These are phyloP conservation scores for Euclidia mi DNA, from an alignment of 2,888 invertebrate species.

Conservation along the genomic window DNA sequence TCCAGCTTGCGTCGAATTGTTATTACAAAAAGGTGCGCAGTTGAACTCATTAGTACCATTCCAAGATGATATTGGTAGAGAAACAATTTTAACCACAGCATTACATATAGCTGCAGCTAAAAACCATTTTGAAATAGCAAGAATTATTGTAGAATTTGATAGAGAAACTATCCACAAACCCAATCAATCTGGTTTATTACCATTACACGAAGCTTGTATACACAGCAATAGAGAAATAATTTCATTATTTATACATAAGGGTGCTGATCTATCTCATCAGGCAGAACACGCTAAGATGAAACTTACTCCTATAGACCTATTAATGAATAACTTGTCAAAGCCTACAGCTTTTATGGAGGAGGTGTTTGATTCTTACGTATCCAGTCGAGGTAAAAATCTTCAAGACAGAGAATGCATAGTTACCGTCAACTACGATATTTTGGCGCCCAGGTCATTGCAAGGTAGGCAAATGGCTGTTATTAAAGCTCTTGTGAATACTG, in stretches of 20 bases:
- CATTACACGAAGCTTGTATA: slow-evolving; percentile 75
- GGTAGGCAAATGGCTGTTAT: slow-evolving; percentile 82
- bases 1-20: slow-evolving; percentile 10
- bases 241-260: slow-evolving; percentile 65
- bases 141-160: slow-evolving; percentile 68
- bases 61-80: slow-evolving; percentile 4
- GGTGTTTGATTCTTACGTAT: slow-evolving; percentile 81
- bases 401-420: slow-evolving; percentile 68
- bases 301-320: slow-evolving; percentile 75
- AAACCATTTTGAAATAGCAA: slow-evolving; percentile 68
- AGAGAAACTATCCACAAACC: slow-evolving; percentile 57
- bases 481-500: slow-evolving; percentile 80
- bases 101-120: slow-evolving; percentile 73
- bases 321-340: slow-evolving; percentile 78
- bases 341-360: slow-evolving; percentile 82
- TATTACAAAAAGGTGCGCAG: slow-evolving; percentile 61
- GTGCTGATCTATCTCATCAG: slow-evolving; percentile 63
- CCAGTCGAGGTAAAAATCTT: slow-evolving; percentile 70
- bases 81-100: slow-evolving; percentile 56
- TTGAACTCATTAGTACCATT: background rate
- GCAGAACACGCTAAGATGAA: slow-evolving; percentile 22
- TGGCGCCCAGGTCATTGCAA: slow-evolving; percentile 64
- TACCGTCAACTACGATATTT: slow-evolving; percentile 76
- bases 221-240: slow-evolving; percentile 87
- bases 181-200: slow-evolving; percentile 20